Evolutionary conservation across 2,888 invertebrate genomes (phyloP).

Genomic region (Cosmorhoe ocellata): DNA sequence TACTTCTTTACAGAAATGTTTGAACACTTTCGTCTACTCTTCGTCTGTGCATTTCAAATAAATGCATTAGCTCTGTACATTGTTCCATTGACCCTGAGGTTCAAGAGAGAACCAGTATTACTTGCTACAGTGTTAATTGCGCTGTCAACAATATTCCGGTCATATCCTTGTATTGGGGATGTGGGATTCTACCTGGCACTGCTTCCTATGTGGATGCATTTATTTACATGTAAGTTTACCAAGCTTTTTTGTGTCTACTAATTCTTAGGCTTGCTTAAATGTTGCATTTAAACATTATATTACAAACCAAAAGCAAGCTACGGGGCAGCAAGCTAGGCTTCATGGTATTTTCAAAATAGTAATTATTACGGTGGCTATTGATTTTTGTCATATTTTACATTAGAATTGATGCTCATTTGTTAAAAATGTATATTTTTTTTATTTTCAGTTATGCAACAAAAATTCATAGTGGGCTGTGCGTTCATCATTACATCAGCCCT

Average conservation of each 20-base stretch:
- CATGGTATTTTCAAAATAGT: too few relatives aligned
- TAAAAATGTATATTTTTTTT: conserved; percentile 15
- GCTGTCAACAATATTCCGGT: conserved; percentile 94
- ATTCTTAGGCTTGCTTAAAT: too few relatives aligned
- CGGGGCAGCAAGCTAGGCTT: too few relatives aligned
- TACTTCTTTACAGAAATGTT: conserved; percentile 99
- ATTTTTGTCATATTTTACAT: too few relatives aligned
- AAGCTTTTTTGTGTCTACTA: background rate
- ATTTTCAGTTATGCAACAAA: conserved; percentile 95
- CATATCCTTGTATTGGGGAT: conserved; percentile 98
- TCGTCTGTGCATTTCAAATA: conserved; percentile 98
- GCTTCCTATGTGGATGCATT: conserved; percentile 94
- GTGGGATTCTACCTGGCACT: conserved; percentile 95
- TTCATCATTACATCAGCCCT: conserved; percentile 94
- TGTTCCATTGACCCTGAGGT: conserved; percentile 91
- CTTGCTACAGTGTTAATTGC: conserved; percentile 90
- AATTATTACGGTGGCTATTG: too few relatives aligned
- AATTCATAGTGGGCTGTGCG: conserved; percentile 95
- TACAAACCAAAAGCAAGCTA: too few relatives aligned
- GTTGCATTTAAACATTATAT: too few relatives aligned
- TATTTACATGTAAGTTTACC: conserved; percentile 90
- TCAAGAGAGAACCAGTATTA: conserved; percentile 90
- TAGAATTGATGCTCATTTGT: too few relatives aligned
- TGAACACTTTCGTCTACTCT: conserved; percentile 97
- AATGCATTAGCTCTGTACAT: conserved; percentile 96